These are phyloP conservation scores for Diaphora mendica DNA, from an alignment of 2,888 invertebrate genomes.

Conservation along the genomic window DNA sequence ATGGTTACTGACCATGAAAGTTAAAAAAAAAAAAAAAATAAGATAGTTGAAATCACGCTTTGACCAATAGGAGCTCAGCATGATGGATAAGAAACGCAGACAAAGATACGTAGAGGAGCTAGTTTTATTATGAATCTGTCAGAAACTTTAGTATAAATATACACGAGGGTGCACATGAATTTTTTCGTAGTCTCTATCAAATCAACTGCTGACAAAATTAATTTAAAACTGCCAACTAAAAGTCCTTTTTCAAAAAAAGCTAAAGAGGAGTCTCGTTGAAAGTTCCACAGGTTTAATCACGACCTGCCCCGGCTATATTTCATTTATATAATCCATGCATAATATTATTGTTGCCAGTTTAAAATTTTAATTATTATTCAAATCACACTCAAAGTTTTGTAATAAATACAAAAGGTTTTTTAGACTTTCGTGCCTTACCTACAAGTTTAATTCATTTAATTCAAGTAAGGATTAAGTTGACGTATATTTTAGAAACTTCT, in stretches of 20 bases:
- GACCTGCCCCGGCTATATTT: constrained; percentile 30
- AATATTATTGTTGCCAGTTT: constrained; percentile 41
- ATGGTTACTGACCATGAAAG: too few species aligned
- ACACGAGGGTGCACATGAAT: neutral
- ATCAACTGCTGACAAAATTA: constrained; percentile 16
- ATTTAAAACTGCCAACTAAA: constrained; percentile 24
- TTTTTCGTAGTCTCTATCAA: constrained; percentile 11
- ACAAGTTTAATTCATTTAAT: constrained; percentile 47
- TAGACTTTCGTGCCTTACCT: constrained; percentile 32
- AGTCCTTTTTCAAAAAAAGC: constrained; percentile 15
- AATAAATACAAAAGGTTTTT: constrained; percentile 57
- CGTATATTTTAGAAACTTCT: constrained; percentile 31
- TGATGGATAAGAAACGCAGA: too few species aligned
- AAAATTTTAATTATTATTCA: constrained; percentile 61
- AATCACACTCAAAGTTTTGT: constrained; percentile 56
- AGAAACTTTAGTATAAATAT: neutral
- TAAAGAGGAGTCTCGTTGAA: constrained; percentile 35
- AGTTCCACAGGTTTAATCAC: constrained; percentile 34
- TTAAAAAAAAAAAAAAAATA: too few species aligned
- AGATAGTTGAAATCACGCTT: too few species aligned
- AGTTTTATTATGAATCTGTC: too few species aligned
- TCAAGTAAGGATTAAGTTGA: constrained; percentile 40
- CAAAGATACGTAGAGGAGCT: too few species aligned
- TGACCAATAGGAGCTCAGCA: too few species aligned
- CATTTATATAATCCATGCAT: constrained; percentile 41